Percentiles rank a stretch among this genome's conserved stretches.
phyloP scores from a whole-genome alignment of 2,888 invertebrate genomes.

The Steromphala cineraria region DNA sequence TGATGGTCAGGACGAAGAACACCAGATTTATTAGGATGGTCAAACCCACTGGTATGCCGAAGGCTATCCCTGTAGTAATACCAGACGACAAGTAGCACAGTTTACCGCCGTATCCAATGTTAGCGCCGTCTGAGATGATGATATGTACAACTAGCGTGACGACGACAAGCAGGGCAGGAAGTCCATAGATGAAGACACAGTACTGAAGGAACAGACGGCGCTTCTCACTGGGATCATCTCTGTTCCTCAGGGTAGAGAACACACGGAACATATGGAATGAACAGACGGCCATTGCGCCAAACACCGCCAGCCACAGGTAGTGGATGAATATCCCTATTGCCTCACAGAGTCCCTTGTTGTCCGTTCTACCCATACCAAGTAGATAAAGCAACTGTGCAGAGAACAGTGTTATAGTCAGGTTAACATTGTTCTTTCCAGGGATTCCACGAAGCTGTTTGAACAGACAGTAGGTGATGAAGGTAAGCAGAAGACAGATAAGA shows the following conservation, averaged over 20 bases:
- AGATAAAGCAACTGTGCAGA: constrained; percentile 35
- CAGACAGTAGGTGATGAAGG: constrained; percentile 32
- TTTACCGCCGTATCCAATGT: constrained; percentile 38
- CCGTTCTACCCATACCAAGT: constrained; percentile 23
- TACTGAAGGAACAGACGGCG: constrained; percentile 32
- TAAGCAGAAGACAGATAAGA: constrained; percentile 29
- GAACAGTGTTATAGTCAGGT: constrained; percentile 30
- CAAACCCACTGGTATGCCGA: constrained; percentile 34
- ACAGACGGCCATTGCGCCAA: constrained; percentile 43
- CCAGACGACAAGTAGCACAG: constrained; percentile 35
- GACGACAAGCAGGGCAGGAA: constrained; percentile 31
- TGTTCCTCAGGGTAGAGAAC: constrained; percentile 27
- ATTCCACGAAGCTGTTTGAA: constrained; percentile 36
- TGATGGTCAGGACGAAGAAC: constrained; percentile 38
- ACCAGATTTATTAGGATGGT: constrained; percentile 30
- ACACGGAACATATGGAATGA: constrained; percentile 46
- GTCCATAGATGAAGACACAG: constrained; percentile 36
- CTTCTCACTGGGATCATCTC: constrained; percentile 8
- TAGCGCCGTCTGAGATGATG: constrained; percentile 27
- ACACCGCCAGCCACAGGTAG: constrained; percentile 44
- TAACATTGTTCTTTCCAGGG: constrained; percentile 46
- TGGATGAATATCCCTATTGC: constrained; percentile 38
- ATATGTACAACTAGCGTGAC: constrained; percentile 25
- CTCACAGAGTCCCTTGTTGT: constrained; percentile 29
- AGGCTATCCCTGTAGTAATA: constrained; percentile 25